Percentiles rank a stretch among this genome's conserved stretches.
These are phyloP conservation scores for Poecilus cupreus DNA, from an alignment of 2,888 invertebrate species.

Conservation along the genomic window DNA sequence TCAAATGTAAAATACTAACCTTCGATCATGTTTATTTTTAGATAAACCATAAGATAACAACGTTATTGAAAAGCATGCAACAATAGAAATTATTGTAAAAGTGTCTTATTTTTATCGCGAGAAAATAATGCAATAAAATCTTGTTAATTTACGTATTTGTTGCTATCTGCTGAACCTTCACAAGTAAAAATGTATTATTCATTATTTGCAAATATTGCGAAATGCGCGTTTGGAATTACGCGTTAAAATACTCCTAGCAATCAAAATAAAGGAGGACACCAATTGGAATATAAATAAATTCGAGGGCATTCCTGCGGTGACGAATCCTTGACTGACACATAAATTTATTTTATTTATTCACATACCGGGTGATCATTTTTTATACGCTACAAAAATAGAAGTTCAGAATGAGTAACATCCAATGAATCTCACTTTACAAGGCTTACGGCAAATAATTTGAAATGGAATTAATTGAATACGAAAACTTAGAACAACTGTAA, in stretches of 20 bases:
- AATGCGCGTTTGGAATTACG: conserved; percentile 9
- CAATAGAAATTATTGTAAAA: conserved; percentile 7
- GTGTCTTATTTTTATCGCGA: neutral
- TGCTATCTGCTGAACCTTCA: conserved; percentile 22
- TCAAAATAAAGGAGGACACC: conserved; percentile 34
- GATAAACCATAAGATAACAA: neutral
- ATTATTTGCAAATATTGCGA: conserved; percentile 40
- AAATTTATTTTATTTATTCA: conserved; percentile 1
- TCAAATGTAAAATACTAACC: neutral
- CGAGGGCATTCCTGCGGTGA: conserved; percentile 19
- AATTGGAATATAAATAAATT: conserved; percentile 16
- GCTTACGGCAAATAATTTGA: no score
- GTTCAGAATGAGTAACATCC: neutral
- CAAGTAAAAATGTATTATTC: conserved; percentile 25
- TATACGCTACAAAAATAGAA: neutral
- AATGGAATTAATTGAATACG: no score
- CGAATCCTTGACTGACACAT: neutral
- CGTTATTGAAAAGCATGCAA: neutral
- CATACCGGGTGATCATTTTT: neutral
- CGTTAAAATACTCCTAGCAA: conserved; percentile 14
- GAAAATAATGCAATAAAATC: neutral
- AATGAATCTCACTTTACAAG: neutral
- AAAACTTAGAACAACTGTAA: no score
- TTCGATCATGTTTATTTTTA: neutral
- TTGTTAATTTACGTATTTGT: neutral